Conservation (phyloP, 2,113 vertebrate genomes). For the Cebidichthys violaceus region DNA sequence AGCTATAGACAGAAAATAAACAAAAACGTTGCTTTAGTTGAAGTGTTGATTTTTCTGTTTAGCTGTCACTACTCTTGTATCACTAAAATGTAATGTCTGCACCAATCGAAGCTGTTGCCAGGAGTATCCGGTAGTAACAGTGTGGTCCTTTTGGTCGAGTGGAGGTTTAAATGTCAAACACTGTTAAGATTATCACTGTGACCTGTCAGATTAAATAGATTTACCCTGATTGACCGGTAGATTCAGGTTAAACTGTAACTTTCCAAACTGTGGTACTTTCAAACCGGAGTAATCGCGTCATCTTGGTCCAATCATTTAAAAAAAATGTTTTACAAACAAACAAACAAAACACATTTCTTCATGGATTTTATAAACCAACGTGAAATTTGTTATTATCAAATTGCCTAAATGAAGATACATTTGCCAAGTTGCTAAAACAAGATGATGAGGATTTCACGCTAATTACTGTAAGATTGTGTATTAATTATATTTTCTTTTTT, state of each 20-base stretch:
- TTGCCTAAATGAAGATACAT: background rate
- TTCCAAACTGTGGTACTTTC: conserved; percentile 60
- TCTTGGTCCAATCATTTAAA: background rate
- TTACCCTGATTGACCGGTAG: conserved; percentile 53
- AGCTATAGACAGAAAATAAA: background rate
- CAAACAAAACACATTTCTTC: background rate
- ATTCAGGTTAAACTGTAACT: conserved; percentile 63
- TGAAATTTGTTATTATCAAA: background rate
- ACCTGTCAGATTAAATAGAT: conserved; percentile 65
- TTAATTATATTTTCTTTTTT: background rate
- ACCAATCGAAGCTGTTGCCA: background rate
- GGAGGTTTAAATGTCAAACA: conserved; percentile 18
- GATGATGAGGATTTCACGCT: background rate
- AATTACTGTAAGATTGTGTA: background rate
- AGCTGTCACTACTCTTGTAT: background rate
- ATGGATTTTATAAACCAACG: background rate
- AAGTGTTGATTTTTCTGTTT: background rate
- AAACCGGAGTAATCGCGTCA: background rate
- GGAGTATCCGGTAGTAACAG: background rate
- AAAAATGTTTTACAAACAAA: background rate
- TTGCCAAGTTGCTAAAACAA: background rate
- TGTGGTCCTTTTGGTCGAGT: conserved; percentile 3
- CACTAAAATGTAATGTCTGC: background rate
- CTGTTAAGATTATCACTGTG: conserved; percentile 52
- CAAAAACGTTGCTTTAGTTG: background rate